Evolutionary conservation across 2,113 vertebrate species (phyloP).

Genomic region (Setophaga coronata): DNA sequence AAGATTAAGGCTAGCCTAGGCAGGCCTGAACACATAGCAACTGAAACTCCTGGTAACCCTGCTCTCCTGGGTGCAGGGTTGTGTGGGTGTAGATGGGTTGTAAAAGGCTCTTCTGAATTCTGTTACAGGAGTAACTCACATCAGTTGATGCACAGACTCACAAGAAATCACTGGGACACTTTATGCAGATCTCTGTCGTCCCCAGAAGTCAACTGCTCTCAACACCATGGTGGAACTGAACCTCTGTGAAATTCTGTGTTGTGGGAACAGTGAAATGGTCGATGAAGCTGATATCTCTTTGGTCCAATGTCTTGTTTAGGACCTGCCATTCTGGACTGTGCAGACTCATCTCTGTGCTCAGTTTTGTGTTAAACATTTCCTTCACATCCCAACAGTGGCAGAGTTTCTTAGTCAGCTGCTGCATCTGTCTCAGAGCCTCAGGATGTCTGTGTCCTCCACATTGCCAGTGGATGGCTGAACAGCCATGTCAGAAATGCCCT

Average conservation of each 20-base stretch:
- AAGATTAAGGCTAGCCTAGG: not conserved
- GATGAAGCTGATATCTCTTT: not conserved
- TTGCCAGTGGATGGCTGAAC: not conserved
- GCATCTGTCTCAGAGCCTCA: not conserved
- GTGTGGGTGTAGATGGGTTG: not conserved
- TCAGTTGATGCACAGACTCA: not conserved
- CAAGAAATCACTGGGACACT: not conserved
- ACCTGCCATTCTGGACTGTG: not conserved
- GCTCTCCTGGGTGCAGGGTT: not conserved
- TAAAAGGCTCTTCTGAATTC: not conserved
- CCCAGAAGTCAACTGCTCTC: not conserved
- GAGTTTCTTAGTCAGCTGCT: not conserved
- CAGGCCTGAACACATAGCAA: not conserved
- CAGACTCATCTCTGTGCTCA: not conserved
- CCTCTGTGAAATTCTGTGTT: not conserved
- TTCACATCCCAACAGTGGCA: not conserved
- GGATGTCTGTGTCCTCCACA: not conserved
- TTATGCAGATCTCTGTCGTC: not conserved
- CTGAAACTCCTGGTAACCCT: not conserved
- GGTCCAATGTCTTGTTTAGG: rapidly evolving
- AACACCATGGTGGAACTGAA: not conserved
- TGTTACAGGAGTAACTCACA: not conserved
- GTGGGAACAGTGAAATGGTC: not conserved
- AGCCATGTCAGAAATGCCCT: not conserved
- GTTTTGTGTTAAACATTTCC: not conserved